These are phyloP conservation scores for Dryobotodes eremita DNA, from an alignment of 2,888 invertebrate species.

Conservation along the genomic window DNA sequence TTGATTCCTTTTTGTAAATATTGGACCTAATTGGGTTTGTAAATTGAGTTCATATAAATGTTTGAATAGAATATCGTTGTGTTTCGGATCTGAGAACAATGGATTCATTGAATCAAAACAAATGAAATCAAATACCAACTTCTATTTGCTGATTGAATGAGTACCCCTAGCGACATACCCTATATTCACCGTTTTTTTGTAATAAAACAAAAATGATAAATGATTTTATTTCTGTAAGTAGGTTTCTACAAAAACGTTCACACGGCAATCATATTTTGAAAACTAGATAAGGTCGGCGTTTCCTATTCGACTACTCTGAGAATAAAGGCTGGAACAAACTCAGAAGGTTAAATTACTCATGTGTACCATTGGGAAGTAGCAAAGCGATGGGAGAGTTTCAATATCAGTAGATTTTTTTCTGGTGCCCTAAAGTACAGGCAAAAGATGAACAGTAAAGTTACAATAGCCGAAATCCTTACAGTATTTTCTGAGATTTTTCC, in stretches of 20 bases:
- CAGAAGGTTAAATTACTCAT: background rate
- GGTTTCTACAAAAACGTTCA: background rate
- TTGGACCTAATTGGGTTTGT: slow-evolving; percentile 18
- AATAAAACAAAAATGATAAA: background rate
- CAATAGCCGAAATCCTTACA: background rate
- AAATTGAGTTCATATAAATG: slow-evolving; percentile 18
- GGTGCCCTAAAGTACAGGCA: background rate
- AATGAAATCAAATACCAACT: slow-evolving; percentile 2
- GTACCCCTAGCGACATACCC: background rate
- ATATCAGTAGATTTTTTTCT: background rate
- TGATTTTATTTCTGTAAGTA: background rate
- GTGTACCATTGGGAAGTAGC: background rate
- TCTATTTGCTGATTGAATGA: slow-evolving; percentile 17
- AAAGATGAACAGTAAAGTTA: background rate
- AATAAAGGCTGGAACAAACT: background rate
- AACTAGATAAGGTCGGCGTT: background rate
- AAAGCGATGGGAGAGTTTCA: background rate
- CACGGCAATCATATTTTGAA: too few relatives aligned
- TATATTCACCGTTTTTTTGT: background rate
- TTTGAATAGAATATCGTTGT: slow-evolving; percentile 22
- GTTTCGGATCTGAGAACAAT: slow-evolving; percentile 22
- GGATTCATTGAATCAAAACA: slow-evolving; percentile 26
- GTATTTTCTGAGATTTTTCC: background rate
- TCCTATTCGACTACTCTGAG: too few relatives aligned
- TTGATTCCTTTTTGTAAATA: slow-evolving; percentile 29